Conservation (phyloP, 2,888 invertebrate species). For the Glaucopsyche alexis region DNA sequence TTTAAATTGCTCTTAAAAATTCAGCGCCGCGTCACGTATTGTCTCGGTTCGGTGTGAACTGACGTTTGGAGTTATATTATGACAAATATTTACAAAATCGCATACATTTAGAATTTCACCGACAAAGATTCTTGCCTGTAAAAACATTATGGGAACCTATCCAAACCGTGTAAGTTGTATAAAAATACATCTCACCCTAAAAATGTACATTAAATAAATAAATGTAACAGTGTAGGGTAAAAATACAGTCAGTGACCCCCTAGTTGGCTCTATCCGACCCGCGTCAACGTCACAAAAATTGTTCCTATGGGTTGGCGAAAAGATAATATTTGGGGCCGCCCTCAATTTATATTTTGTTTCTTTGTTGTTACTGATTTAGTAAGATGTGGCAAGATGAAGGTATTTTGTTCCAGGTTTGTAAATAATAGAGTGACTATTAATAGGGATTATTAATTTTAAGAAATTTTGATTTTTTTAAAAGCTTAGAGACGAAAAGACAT, state of each 20-base stretch:
- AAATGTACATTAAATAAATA: constrained; percentile 17
- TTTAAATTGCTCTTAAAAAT: too few relatives aligned
- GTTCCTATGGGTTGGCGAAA: neutral
- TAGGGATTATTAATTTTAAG: neutral
- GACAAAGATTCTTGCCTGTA: too few relatives aligned
- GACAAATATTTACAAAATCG: too few relatives aligned
- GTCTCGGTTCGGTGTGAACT: too few relatives aligned
- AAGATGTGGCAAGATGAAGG: neutral
- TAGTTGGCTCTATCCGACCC: constrained; percentile 12
- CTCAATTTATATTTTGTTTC: neutral
- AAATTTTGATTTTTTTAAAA: too few relatives aligned
- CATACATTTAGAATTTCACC: too few relatives aligned
- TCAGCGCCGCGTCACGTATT: too few relatives aligned
- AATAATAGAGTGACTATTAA: neutral
- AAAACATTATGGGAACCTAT: too few relatives aligned
- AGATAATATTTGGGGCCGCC: neutral
- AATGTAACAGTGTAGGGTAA: constrained; percentile 4
- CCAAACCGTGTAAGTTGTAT: too few relatives aligned
- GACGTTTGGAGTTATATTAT: too few relatives aligned
- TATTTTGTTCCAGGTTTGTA: neutral
- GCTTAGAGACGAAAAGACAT: too few relatives aligned
- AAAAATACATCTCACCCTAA: neutral
- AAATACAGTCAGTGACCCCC: constrained; percentile 25
- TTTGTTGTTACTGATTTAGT: neutral
- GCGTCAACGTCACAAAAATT: constrained; percentile 21